Conservation (phyloP, 2,888 invertebrate genomes). For the Polietes domitor region DNA sequence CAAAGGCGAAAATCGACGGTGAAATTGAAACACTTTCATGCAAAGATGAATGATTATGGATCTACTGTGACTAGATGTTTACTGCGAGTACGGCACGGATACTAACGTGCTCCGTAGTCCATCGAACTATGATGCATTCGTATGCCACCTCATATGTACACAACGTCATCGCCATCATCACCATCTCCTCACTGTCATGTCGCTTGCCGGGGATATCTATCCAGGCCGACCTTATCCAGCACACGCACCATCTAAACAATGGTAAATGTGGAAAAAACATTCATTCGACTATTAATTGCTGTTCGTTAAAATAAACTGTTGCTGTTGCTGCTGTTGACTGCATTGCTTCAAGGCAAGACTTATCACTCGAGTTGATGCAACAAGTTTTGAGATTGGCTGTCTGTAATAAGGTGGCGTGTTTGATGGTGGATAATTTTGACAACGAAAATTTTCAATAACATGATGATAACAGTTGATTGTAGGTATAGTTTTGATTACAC, state of each 20-base stretch:
- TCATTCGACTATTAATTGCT: constrained; percentile 35
- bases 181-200: background rate
- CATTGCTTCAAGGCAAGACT: background rate
- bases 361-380: background rate
- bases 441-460: background rate
- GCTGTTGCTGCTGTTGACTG: background rate
- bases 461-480: background rate
- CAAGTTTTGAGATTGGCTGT: background rate
- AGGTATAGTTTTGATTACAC: too few species aligned
- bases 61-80: background rate
- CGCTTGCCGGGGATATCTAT: background rate
- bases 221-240: constrained; percentile 21
- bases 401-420: background rate
- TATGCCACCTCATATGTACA: background rate
- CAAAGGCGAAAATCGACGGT: constrained; percentile 3
- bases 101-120: too few species aligned
- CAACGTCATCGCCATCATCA: background rate
- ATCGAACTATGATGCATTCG: too few species aligned
- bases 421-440: background rate
- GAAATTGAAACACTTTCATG: constrained; percentile 61
- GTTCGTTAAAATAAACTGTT: constrained; percentile 30
- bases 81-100: background rate
- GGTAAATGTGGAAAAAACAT: constrained; percentile 43
- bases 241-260: constrained; percentile 60
- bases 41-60: constrained; percentile 58